phyloP scores from a whole-genome alignment of 2,113 vertebrate species.

The Burhinus oedicnemus region DNA sequence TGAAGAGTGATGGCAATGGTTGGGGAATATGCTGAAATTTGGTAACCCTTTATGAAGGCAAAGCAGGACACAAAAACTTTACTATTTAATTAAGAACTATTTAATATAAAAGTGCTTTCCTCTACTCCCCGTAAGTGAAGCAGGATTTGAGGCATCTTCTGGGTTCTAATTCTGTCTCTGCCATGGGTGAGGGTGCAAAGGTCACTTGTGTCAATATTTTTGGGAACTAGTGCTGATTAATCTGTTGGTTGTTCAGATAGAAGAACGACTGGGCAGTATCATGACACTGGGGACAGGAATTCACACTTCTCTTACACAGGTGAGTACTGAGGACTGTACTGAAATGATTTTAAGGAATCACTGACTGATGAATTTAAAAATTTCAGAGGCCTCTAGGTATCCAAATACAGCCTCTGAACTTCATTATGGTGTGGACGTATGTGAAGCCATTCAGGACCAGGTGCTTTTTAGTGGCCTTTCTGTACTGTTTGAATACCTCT shows the following conservation, averaged over 20 bases:
- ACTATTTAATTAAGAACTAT: not conserved
- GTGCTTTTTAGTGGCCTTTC: conserved; percentile 19
- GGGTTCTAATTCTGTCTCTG: not conserved
- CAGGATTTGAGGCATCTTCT: not conserved
- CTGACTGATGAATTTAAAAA: not conserved
- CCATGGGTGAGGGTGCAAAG: not conserved
- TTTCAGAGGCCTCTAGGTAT: not conserved
- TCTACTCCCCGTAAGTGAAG: not conserved
- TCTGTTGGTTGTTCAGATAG: not conserved
- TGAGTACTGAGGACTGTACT: not conserved
- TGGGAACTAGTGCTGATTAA: not conserved
- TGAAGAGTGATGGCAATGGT: not conserved
- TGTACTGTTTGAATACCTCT: conserved; percentile 21
- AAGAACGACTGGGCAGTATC: not conserved
- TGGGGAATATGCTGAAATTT: not conserved
- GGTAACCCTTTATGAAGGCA: not conserved
- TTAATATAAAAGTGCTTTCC: not conserved
- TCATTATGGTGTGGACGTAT: not conserved
- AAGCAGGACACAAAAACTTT: not conserved
- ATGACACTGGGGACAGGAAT: not conserved
- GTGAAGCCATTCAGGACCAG: conserved; percentile 3
- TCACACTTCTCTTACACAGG: not conserved
- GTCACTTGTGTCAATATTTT: not conserved
- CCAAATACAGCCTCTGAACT: not conserved
- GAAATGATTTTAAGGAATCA: not conserved